These are phyloP conservation scores for Blomia tropicalis DNA, from an alignment of 2,888 invertebrate species.

Conservation along the genomic window DNA sequence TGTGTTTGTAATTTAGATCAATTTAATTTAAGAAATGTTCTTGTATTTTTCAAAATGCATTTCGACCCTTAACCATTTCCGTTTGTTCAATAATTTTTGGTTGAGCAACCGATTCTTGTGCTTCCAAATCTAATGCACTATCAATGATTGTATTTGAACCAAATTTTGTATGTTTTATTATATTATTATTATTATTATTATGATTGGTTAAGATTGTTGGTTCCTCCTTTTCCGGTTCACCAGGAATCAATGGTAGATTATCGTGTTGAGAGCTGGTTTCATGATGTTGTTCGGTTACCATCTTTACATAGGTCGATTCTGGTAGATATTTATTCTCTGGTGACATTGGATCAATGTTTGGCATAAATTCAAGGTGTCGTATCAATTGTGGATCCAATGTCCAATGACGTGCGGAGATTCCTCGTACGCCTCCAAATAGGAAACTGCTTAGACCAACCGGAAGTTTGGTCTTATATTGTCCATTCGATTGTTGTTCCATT, in stretches of 20 bases:
- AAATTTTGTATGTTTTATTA: neutral
- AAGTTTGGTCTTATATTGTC: slow-evolving; percentile 22
- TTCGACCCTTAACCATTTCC: neutral
- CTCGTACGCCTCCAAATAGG: slow-evolving; percentile 25
- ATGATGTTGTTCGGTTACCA: too few relatives aligned
- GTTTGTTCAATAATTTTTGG: neutral
- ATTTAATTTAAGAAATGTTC: too few relatives aligned
- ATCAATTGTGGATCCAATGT: slow-evolving; percentile 17
- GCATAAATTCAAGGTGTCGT: slow-evolving; percentile 20
- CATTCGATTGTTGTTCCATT: neutral
- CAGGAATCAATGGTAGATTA: neutral
- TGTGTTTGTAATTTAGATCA: too few relatives aligned
- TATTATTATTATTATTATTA: neutral
- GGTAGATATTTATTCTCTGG: neutral
- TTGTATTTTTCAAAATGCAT: too few relatives aligned
- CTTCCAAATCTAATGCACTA: neutral
- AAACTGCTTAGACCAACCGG: slow-evolving; percentile 24
- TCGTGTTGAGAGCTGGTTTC: neutral
- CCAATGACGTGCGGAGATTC: slow-evolving; percentile 23
- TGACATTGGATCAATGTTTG: neutral
- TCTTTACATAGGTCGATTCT: neutral
- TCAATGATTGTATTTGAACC: neutral
- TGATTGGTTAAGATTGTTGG: neutral
- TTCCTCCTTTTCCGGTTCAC: slow-evolving; percentile 9
- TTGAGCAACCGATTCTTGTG: neutral